phyloP scores from a whole-genome alignment of 2,888 invertebrate genomes.

The Scaptomyza cyrtandrae region DNA sequence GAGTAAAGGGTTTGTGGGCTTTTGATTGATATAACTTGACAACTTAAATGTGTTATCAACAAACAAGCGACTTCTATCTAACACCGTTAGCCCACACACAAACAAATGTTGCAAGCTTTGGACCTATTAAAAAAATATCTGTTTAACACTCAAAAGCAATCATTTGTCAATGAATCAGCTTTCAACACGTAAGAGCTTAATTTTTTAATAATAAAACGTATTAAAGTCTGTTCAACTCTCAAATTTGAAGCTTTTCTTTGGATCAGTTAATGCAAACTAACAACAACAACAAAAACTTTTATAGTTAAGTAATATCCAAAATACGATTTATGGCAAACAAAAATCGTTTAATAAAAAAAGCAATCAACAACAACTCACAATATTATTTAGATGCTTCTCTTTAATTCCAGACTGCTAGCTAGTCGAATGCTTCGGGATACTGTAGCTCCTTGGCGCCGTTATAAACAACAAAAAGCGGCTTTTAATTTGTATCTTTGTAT shows the following conservation, averaged over 20 bases:
- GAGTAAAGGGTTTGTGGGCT: constrained; percentile 48
- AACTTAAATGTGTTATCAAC: constrained; percentile 9
- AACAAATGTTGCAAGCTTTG: constrained; percentile 6
- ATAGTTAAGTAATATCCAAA: no score
- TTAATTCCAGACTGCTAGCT: constrained; percentile 8
- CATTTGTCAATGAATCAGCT: constrained; percentile 10
- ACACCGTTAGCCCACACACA: constrained; percentile 47
- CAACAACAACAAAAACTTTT: background rate
- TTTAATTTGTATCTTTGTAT: constrained; percentile 32
- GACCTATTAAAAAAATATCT: constrained; percentile 1
- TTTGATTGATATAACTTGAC: constrained; percentile 38
- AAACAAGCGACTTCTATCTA: background rate
- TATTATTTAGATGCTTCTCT: constrained; percentile 21
- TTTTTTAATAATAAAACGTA: background rate
- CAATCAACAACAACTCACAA: constrained; percentile 34
- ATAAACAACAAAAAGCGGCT: constrained; percentile 20
- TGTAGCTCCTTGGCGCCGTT: constrained; percentile 26
- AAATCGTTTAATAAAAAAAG: background rate
- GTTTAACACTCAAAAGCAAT: constrained; percentile 5
- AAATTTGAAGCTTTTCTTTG: no score
- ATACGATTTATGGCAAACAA: no score
- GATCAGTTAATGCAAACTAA: background rate
- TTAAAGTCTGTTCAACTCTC: background rate
- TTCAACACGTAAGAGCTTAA: background rate
- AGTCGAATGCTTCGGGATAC: constrained; percentile 20